A percentile compares a stretch with the other conserved stretches of the same genome.
These are phyloP conservation scores for Limenitis camilla DNA, from an alignment of 2,888 invertebrate genomes.

Conservation along the genomic window DNA sequence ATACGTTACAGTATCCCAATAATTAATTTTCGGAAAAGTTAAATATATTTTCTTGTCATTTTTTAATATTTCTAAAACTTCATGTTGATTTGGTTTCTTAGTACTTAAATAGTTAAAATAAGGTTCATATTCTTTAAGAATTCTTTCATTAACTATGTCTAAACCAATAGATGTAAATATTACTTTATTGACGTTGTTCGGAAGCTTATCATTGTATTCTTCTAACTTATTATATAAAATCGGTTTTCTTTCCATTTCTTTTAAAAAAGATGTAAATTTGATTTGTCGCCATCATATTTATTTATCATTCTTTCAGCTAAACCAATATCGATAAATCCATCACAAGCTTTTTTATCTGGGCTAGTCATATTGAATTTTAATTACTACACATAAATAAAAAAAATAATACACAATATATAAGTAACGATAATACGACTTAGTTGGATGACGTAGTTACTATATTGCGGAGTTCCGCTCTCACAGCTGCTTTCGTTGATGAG, in stretches of 20 bases:
- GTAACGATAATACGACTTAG: too few relatives aligned
- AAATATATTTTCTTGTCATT: conserved; percentile 6
- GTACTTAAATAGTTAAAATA: too few relatives aligned
- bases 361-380: too few relatives aligned
- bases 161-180: background rate
- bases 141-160: background rate
- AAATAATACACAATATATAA: too few relatives aligned
- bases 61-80: background rate
- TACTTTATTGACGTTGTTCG: background rate
- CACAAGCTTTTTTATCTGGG: too few relatives aligned
- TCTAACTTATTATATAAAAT: conserved; percentile 4
- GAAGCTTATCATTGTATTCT: background rate
- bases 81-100: background rate
- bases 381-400: too few relatives aligned
- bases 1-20: conserved; percentile 23
- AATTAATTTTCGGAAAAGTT: background rate
- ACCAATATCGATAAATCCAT: too few relatives aligned
- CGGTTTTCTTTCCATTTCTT: conserved; percentile 19
- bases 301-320: too few relatives aligned
- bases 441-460: too few relatives aligned
- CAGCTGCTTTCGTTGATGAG: too few relatives aligned
- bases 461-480: too few relatives aligned
- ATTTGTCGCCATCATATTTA: too few relatives aligned
- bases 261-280: conserved; percentile 16
- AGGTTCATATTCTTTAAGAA: background rate